Evolutionary conservation across 2,888 invertebrate genomes (phyloP).

Genomic region (Lepidochrysops patricia): DNA sequence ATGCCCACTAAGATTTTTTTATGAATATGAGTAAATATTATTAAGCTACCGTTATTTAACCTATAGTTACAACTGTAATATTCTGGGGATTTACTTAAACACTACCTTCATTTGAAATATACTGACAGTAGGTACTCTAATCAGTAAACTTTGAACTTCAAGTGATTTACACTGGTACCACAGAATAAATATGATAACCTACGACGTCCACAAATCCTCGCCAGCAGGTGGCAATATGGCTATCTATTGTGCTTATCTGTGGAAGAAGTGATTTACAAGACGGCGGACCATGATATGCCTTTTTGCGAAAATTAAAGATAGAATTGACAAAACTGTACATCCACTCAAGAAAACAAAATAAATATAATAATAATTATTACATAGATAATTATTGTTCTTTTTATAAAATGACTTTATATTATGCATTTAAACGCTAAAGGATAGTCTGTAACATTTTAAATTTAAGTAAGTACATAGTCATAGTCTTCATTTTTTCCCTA

Average conservation of each 20-base stretch:
- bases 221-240: constrained; percentile 16
- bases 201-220: constrained; percentile 14
- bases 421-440: background rate
- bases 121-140: background rate
- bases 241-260: background rate
- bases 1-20: too few species aligned
- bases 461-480: background rate
- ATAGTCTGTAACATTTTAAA: too few species aligned
- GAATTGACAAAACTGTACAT: too few species aligned
- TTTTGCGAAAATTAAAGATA: background rate
- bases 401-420: too few species aligned
- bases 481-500: background rate
- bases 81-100: background rate
- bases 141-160: background rate
- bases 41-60: too few species aligned
- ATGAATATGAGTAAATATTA: too few species aligned
- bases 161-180: background rate
- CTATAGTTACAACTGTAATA: too few species aligned
- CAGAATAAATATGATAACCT: background rate
- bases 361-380: too few species aligned
- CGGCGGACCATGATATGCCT: background rate
- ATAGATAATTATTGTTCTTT: too few species aligned
- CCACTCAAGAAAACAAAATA: too few species aligned
- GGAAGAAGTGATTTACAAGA: background rate
- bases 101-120: background rate